Base-by-base conservation (phyloP, 2,797 vertebrate genomes). In the Silurus aristotelis region DNA sequence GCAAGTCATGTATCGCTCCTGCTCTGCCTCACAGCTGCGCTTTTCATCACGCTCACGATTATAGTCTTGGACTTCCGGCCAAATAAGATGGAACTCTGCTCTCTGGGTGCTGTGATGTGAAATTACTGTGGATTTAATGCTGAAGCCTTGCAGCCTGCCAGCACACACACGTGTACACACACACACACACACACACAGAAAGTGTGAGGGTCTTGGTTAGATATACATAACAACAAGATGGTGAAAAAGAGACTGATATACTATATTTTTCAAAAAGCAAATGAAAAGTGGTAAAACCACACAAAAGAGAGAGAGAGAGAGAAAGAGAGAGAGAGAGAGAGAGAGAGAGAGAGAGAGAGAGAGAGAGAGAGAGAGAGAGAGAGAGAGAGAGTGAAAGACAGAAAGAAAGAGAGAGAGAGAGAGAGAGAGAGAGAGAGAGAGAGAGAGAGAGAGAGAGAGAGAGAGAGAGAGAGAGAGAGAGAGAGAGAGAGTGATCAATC, bases 41-140 rank as follows among this genome's bases (percentile, higher is more conserved):
- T 79, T 87, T 87, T 88, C 87, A 88, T 82, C 22, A 14, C 27
- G 22, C 71, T 75, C 38, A 25, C 56, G 43, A 75, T 83, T 64
- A 83, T 38, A 75, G 52, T 73, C 38, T 19, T 3, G 55, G 68
- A 82, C 82, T 89, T 87, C 76, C 27, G 76, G 71, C 60, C 43
- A 87, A 86, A 85, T 76, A 83, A 83, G 82, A 86, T 67, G 70
- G 76, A 66, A 87, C 82, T 80, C 66, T 83, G 71, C 61, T 58
- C 63, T 46, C 25, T 48, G 64, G 67, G 63, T 85, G 85, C 70
- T 84, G 77, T 80, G 84, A 85, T 85, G 79, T 86, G 90, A 87
- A 84, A 91, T 92, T 92, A 88, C 68, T 83, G 81, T 86, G 89
- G 90, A 92, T 89, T 93, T 91, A 92, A 80, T 87, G 56, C 46